These are phyloP conservation scores for Discoglossus pictus DNA, from an alignment of 2,797 vertebrate genomes.

Conservation along the genomic window DNA sequence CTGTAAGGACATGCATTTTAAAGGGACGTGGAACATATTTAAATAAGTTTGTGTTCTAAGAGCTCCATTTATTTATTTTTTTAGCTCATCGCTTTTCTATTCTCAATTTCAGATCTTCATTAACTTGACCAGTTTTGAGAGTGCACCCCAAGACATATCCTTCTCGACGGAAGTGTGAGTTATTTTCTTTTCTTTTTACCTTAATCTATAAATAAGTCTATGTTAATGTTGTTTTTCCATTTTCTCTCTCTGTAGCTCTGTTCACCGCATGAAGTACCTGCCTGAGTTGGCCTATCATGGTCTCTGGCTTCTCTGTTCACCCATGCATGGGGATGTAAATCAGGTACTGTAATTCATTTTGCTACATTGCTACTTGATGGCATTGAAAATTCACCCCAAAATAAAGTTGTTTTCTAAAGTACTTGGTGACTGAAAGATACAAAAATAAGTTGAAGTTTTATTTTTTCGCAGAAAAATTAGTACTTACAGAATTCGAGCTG, in stretches of 20 bases:
- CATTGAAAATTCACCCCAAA: too few relatives aligned
- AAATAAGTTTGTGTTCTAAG: too few relatives aligned
- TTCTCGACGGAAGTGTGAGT: conserved; percentile 75
- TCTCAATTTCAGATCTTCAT: conserved; percentile 77
- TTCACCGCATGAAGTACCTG: conserved; percentile 69
- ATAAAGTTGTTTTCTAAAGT: too few relatives aligned
- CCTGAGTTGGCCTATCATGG: conserved; percentile 85
- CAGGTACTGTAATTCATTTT: too few relatives aligned
- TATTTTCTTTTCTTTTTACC: conserved; percentile 6
- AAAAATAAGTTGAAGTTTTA: too few relatives aligned
- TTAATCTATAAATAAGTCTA: background rate
- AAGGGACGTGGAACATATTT: too few relatives aligned
- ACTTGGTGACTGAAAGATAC: too few relatives aligned
- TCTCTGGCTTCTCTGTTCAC: conserved; percentile 78
- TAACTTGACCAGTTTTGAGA: conserved; percentile 83
- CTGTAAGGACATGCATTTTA: too few relatives aligned
- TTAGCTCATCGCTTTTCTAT: conserved; percentile 28
- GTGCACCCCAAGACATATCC: conserved; percentile 62
- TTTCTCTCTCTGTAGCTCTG: conserved; percentile 61
- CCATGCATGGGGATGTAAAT: conserved; percentile 77
- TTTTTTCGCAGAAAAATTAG: too few relatives aligned
- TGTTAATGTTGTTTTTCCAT: background rate
- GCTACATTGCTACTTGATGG: too few relatives aligned
- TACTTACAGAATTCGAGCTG: too few relatives aligned
- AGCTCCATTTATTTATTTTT: too few relatives aligned